These are phyloP conservation scores for Leptura quadrifasciata DNA, from an alignment of 2,888 invertebrate species.

Conservation along the genomic window DNA sequence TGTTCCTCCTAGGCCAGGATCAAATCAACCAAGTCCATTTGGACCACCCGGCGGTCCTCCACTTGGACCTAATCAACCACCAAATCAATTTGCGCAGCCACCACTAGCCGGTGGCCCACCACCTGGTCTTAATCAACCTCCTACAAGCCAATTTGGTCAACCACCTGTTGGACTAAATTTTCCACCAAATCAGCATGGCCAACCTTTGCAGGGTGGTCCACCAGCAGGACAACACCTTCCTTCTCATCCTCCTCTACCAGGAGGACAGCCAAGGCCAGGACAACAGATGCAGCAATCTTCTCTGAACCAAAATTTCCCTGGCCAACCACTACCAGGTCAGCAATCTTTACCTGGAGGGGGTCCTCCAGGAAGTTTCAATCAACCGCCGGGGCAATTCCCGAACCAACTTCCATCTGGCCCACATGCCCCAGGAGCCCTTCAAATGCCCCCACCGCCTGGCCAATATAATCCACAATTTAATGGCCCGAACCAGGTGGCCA, in stretches of 20 bases:
- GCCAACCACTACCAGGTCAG: constrained; percentile 49
- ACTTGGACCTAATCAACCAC: constrained; percentile 13
- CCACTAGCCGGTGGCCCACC: constrained; percentile 28
- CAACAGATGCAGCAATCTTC: constrained; percentile 30
- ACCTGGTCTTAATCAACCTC: not conserved
- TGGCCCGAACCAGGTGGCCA: constrained; percentile 65
- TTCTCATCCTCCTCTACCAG: constrained; percentile 9
- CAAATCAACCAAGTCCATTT: constrained; percentile 22
- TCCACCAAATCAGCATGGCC: constrained; percentile 9
- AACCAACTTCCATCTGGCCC: constrained; percentile 47
- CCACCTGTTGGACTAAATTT: constrained; percentile 15
- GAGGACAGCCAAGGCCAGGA: constrained; percentile 35
- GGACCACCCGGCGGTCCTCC: constrained; percentile 10
- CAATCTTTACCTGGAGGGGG: constrained; percentile 40
- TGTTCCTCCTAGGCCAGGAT: constrained; percentile 34
- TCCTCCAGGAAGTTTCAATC: constrained; percentile 24
- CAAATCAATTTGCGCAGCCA: constrained; percentile 9
- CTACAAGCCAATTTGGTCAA: constrained; percentile 9
- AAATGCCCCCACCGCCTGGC: constrained; percentile 50
- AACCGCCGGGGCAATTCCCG: constrained; percentile 34
- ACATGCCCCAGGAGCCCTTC: constrained; percentile 33
- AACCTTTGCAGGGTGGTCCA: constrained; percentile 28
- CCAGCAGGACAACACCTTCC: constrained; percentile 41
- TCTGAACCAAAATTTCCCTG: constrained; percentile 28
- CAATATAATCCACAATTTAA: constrained; percentile 55